Base-by-base conservation (phyloP, 2,113 vertebrate species). In the Morone chrysops region DNA sequence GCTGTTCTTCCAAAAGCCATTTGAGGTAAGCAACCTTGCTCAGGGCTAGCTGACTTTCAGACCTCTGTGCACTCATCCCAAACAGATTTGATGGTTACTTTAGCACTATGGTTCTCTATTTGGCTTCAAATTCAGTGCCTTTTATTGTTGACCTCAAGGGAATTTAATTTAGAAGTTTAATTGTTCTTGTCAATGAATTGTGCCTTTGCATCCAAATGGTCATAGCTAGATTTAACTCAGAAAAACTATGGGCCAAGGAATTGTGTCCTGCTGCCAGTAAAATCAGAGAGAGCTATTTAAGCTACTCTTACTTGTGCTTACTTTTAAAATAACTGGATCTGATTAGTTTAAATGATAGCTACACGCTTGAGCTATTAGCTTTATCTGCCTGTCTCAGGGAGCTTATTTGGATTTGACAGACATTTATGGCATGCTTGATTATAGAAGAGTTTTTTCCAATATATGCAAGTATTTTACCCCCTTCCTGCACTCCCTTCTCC, bases 271-370 rank as follows among this genome's bases (percentile, higher is more conserved):
- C n/a, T 8, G 54, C 76, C 56, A 80, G 47, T 73, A 41, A 51
- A 53, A 65, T 67, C 43, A 53, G 22, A 66, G 14, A 65, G 20
- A 41, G 41, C 54, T 50, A 16, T 31, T 31, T 59, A 25, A 78
- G 68, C 17, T 36, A 59, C 31, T 69, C n/a, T 61, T 12, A 11
- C 59, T 57, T 60, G 18, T 71, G 83, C 16, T 72, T 69, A 59
- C 36, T 78, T 9, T 50, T 31, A 62, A 13, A 63, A 59, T 70
- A 22, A 76, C 65, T 75, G 78, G 67, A 45, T 72, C 72, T 87
- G 70, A 88, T 92, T 87, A 76, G 73, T 65, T 81, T 75, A 78
- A 75, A 51, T 4, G 50, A 73, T 73, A 78, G 66, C 78, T 63
- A 1, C 47, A 61, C 8, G 25, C 38, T 76, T 43, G 16, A 76